phyloP scores from a whole-genome alignment of 1,140 invertebrate species.

The Atta cephalotes region DNA sequence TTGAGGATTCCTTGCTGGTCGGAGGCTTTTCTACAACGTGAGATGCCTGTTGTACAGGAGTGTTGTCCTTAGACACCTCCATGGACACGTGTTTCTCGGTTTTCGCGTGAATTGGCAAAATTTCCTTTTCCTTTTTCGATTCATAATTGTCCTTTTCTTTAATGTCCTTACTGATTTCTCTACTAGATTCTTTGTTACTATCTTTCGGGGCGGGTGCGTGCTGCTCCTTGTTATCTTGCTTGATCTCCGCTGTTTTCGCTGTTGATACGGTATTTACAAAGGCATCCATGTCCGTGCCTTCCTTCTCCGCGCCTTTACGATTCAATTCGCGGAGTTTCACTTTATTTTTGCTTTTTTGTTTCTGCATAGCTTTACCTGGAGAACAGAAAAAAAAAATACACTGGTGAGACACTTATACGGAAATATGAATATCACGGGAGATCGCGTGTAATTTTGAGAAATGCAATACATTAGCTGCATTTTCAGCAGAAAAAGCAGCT shows the following conservation, averaged over 20 bases:
- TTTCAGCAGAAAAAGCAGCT: no score
- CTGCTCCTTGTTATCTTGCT: slow-evolving; percentile 73
- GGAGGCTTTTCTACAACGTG: slow-evolving; percentile 52
- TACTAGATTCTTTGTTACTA: slow-evolving; percentile 67
- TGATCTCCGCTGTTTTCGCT: slow-evolving; percentile 71
- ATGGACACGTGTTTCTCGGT: slow-evolving; percentile 48
- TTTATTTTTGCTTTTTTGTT: slow-evolving; percentile 83
- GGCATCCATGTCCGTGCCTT: slow-evolving; percentile 87
- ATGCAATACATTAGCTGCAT: background rate
- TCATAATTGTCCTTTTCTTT: slow-evolving; percentile 82
- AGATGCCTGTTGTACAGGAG: slow-evolving; percentile 30
- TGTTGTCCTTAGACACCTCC: slow-evolving; percentile 69
- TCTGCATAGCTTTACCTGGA: slow-evolving; percentile 83
- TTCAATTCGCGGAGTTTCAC: slow-evolving; percentile 83
- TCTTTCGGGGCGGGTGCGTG: slow-evolving; percentile 61
- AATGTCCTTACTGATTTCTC: slow-evolving; percentile 76
- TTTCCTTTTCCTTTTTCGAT: slow-evolving; percentile 77
- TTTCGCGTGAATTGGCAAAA: slow-evolving; percentile 41
- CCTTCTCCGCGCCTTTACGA: slow-evolving; percentile 85
- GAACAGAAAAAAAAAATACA: slow-evolving; percentile 33
- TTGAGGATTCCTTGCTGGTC: slow-evolving; percentile 67
- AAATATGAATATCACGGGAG: background rate
- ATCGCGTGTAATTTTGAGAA: background rate
- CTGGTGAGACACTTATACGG: background rate
- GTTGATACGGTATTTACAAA: slow-evolving; percentile 80